Conservation (phyloP, 2,113 vertebrate genomes). For the Theristicus caerulescens region DNA sequence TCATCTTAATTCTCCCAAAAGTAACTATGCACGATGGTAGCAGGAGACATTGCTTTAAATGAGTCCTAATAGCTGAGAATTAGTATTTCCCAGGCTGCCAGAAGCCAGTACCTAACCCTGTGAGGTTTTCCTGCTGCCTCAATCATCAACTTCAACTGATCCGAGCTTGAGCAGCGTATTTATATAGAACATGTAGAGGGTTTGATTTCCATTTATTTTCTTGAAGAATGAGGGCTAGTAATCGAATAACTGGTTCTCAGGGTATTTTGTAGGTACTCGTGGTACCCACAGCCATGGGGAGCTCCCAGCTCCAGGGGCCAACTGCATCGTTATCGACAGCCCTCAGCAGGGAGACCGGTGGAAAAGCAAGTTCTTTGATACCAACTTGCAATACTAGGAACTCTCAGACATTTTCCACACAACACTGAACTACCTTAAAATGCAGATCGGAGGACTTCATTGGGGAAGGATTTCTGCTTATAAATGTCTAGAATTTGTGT, state of each 20-base stretch:
- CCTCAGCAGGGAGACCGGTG: not conserved
- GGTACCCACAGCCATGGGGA: accelerated
- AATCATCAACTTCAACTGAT: not conserved
- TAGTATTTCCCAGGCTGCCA: not conserved
- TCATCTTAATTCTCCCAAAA: not conserved
- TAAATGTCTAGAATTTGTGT: not conserved
- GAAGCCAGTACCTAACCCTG: not conserved
- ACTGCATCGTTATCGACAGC: accelerated
- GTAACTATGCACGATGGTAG: not conserved
- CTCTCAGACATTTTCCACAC: not conserved
- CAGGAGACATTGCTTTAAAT: not conserved
- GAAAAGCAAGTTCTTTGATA: not conserved
- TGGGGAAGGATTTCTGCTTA: not conserved
- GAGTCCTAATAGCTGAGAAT: not conserved
- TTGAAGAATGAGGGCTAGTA: not conserved
- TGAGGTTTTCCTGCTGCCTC: not conserved
- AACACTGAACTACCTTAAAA: not conserved
- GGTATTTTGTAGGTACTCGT: not conserved
- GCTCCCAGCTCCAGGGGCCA: accelerated
- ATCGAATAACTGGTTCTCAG: too few species aligned
- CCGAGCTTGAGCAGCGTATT: not conserved
- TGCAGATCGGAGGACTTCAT: not conserved
- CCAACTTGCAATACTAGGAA: not conserved
- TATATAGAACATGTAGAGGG: not conserved
- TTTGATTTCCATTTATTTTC: not conserved